Base-by-base conservation (phyloP, 2,797 vertebrate genomes). In the Babyrousa celebensis region DNA sequence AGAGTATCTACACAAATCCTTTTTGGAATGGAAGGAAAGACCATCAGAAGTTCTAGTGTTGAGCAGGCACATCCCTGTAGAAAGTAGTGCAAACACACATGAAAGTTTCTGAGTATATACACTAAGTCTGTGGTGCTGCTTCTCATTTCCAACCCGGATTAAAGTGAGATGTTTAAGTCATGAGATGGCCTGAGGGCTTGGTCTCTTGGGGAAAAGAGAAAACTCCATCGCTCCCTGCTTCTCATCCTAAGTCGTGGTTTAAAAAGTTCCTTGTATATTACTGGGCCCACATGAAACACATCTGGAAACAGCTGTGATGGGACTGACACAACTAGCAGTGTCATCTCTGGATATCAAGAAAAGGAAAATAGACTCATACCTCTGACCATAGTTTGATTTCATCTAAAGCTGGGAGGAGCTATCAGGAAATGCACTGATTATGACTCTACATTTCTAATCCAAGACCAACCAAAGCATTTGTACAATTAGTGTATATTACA, bases 401-500 rank as follows among this genome's bases (percentile, higher is more conserved):
- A 79, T 16, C n/a, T 79, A 65, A 32, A 54, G 79, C 40, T 3
- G 1, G 82, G 70, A 74, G 80, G 32, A 89, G 40, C 23, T 5
- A 74, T 79, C 65, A 63, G 40, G 21, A 86, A 65, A 79, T 60
- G 89, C 89, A n/a, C 9, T 71, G 60, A 77, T 54, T 75, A 2
- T 72, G 56, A 93, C 36, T 89, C 32, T 62, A 63, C 58, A 75
- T 15, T 75, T 83, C 58, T 68, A 60, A 36, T 91, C 60, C 40
- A 48, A 80, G 65, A 79, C 3, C 87, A 86, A 43, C 9, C 4
- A 29, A 68, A 56, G 91, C 15, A 48, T 63, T 58, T 74, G 11
- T 40, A 92, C 21, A 92, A 48, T 91, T 32, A 71, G 40, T 89
- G 87, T 83, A 56, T 63, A 58, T 43, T 68, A 91, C 67, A 78